Base-by-base conservation (phyloP, 2,113 vertebrate species). In the Picathartes gymnocephalus region DNA sequence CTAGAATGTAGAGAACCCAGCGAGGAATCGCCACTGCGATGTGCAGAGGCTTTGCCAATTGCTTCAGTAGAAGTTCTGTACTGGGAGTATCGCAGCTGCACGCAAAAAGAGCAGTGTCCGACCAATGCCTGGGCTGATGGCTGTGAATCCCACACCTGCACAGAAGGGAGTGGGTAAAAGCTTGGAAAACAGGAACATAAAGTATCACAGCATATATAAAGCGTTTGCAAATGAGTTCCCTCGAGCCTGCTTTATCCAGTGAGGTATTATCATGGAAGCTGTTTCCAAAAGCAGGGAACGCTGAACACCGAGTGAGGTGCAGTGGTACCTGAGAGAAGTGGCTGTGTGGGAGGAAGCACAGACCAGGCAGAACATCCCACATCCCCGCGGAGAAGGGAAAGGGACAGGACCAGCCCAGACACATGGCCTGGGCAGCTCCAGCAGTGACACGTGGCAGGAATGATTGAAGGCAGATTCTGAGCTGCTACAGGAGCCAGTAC, bases 101-200 rank as follows among this genome's bases (percentile, higher is more conserved):
- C 11, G 2, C 2, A 0, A 6, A 14, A 0, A 3, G 44, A 65
- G 13, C 1, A 0, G 13, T 17, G 81, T 53, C 54, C 0, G 0
- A 21, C 15, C 2, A 5, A 2, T 12, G 81, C 11, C 25, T 11
- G 69, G 48, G 54, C 64, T 37, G 40, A 1, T 2, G 23, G 16
- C 60, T 45, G 21, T 3, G 54, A 57, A 8, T 37, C 50, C 42
- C 20, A 1, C 25, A 5, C n/a, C 51, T 56, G 27, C 71, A 35
- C 58, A 27, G 30, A 42, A 10, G 37, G 30, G 28, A 62, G 51
- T 0, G 11, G 35, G 13, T 10, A 24, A 68, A 51, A 33, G 27
- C 39, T 28, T 31, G 9, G 53, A 19, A 35, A 53, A 13, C 39
- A 11, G 51, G 60, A 58, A 27, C 19, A 15, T 22, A 2, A 47